Percentiles rank a stretch among this genome's conserved stretches.
Conservation (phyloP, 1,140 invertebrate genomes). For the Thalassaphorura encarpata region DNA sequence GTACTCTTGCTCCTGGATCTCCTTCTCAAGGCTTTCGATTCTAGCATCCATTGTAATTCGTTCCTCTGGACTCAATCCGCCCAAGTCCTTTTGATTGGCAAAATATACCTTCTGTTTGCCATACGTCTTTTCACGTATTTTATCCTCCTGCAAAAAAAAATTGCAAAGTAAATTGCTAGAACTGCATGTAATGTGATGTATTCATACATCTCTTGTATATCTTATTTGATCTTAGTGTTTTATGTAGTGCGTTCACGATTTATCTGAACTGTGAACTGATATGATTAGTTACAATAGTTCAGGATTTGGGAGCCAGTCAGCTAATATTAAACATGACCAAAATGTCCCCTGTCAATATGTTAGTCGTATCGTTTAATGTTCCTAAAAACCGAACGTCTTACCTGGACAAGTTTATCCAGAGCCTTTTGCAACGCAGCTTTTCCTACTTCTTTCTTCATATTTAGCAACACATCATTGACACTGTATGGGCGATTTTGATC, state of each 20-base stretch:
- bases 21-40: not conserved
- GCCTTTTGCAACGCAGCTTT: not conserved
- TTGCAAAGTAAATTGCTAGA: not conserved
- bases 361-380: too few species aligned
- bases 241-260: too few species aligned
- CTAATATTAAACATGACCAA: not conserved
- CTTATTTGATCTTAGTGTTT: too few species aligned
- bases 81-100: conserved; percentile 1
- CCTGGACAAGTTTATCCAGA: not conserved
- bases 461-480: not conserved
- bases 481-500: too few species aligned
- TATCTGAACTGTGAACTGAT: too few species aligned
- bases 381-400: too few species aligned
- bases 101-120: conserved; percentile 17
- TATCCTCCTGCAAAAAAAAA: conserved; percentile 1
- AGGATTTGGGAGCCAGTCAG: not conserved
- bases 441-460: not conserved
- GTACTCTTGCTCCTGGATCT: not conserved
- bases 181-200: too few species aligned
- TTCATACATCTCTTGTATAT: too few species aligned
- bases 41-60: not conserved
- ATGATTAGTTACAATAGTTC: too few species aligned
- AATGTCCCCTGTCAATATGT: too few species aligned
- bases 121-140: conserved; percentile 10
- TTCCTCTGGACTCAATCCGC: not conserved